Base-by-base conservation (phyloP, 2,888 invertebrate species). In the Tryphoninae sp. region DNA sequence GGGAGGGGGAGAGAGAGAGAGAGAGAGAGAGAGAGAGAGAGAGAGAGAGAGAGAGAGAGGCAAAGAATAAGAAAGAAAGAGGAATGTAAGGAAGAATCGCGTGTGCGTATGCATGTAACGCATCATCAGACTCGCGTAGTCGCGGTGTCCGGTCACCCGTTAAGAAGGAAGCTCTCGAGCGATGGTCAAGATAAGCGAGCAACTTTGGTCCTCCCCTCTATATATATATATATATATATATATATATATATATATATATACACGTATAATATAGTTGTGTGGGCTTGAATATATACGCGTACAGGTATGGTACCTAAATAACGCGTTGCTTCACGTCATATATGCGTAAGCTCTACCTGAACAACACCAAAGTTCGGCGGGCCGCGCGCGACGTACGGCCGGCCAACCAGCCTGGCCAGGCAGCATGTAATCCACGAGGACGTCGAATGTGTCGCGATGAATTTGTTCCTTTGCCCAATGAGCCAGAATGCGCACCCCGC, bases 141-240 rank as follows among this genome's bases (percentile, higher is more conserved):
- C 82, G 81, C 84, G 82, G 89, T 89, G 88, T 89, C 87, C 89
- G 90, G 88, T 91, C 90, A 90, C 87, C 90, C 89, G 90, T 91
- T 91, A 90, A 90, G 91, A 90, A 89, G 89, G 90, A 91, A 91
- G 90, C 90, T 90, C 90, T 90, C 88, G 86, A 86, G 87, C 89
- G 91, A 90, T 91, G 90, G 89, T 88, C 83, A 90, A 90, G 90
- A 91, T 90, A 91, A 91, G 88, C 33, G 33, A 33, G 33, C 80
- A 86, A 85, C 84, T 86, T 86, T 65, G 86, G 84, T 84, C 87
- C 84, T 65, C 77, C 71, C 58, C 69, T 75, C 55, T 8, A 45
- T 65, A 72, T 69, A 69, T 23, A 8, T 49, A 33, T 58, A 23
- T 59, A 40, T 11, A 55, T 58, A 58, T 55, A 26, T 33, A 69